Conservation (phyloP, 2,888 invertebrate genomes). For the Anthoptus insignis region DNA sequence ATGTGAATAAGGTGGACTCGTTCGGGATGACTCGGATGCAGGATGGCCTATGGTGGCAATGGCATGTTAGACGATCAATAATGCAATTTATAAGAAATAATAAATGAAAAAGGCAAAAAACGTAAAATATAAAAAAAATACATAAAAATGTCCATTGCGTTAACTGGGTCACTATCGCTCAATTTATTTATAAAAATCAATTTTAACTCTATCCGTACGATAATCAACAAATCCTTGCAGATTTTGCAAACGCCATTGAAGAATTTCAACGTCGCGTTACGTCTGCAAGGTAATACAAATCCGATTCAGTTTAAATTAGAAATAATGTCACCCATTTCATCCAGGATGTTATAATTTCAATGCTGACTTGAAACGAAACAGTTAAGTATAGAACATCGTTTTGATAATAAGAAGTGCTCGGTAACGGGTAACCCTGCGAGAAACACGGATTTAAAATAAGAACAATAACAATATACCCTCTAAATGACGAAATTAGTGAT, state of each 20-base stretch:
- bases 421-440: constrained; percentile 9
- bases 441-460: constrained; percentile 20
- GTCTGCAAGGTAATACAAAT: constrained; percentile 10
- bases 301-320: constrained; percentile 14
- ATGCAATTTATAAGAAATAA: too few relatives aligned
- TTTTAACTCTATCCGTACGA: too few relatives aligned
- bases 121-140: too few relatives aligned
- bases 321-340: constrained; percentile 23
- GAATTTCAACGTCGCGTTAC: background rate
- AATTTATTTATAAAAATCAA: too few relatives aligned
- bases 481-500: constrained; percentile 42
- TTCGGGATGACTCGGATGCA: too few relatives aligned
- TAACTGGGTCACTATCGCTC: too few relatives aligned
- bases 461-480: constrained; percentile 22
- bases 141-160: too few relatives aligned
- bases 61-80: too few relatives aligned
- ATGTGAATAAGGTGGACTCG: too few relatives aligned
- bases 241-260: background rate
- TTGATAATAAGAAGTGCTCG: constrained; percentile 8
- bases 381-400: constrained; percentile 23
- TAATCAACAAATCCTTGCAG: background rate
- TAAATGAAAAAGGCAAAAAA: too few relatives aligned
- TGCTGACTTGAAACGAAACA: constrained; percentile 33
- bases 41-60: too few relatives aligned
- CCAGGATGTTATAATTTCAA: constrained; percentile 38